Evolutionary conservation across 2,888 invertebrate genomes (phyloP), one percentile per base, ranked within the genome.

Genomic region (Coelopa pilipes): DNA sequence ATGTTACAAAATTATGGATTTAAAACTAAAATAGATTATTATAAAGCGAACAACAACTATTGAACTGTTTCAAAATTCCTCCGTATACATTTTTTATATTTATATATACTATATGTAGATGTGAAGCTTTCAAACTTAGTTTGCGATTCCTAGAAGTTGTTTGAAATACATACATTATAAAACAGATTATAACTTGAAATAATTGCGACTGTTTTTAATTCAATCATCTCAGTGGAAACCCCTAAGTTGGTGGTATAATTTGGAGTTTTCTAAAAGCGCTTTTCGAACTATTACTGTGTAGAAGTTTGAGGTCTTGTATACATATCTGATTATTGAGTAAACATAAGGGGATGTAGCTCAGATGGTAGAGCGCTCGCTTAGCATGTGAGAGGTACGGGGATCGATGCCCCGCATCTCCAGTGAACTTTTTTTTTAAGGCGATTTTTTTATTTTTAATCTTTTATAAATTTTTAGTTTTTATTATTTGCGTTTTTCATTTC

Each of bases 301-400:
- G 34, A 34, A 34, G 34, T 2, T 34, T 34, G 34, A 34, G 7
- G 34, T 7, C 7, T 34, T 34, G 34, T 34, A 34, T 34, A 34
- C 34, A 34, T 4, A 34, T 4, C 7, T 34, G 34, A 34, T 7
- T 34, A 34, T 7, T 34, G 2, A 34, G 34, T 10, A 5, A 0
- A 5, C 5, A n/a, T 19, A 1, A 1, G 87, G 87, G 87, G 87
- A 86, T 86, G 87, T 87, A 87, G 87, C 87, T 87, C 87, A 87
- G 85, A 86, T 86, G 87, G 87, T 87, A 87, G 87, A 87, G 87
- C 83, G 84, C 84, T 83, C 83, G 84, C 83, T 84, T 84, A 83
- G 84, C 84, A 83, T 83, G 84, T 82, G 83, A 83, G 82, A 84
- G 83, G 82, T 84, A 84, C 82, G 81, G 82, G 83, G 83, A 84